A percentile compares a stretch with the other conserved stretches of the same genome.
Conservation (phyloP, 2,888 invertebrate species). For the Trilocha varians region DNA sequence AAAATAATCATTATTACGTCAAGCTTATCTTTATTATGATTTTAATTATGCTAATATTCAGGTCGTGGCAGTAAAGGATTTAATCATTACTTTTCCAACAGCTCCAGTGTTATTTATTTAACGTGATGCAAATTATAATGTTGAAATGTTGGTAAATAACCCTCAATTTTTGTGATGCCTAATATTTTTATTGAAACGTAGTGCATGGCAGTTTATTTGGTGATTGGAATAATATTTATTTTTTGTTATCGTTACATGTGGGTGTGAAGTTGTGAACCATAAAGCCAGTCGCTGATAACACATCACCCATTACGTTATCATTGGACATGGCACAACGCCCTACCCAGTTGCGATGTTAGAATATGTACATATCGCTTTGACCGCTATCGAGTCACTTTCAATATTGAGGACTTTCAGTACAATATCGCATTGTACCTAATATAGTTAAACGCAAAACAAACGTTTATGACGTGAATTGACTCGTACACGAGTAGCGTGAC, state of each 20-base stretch:
- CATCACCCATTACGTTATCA: conserved; percentile 19
- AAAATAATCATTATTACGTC: background rate
- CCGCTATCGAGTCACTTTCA: background rate
- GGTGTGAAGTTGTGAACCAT: conserved; percentile 25
- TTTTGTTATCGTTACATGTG: conserved; percentile 24
- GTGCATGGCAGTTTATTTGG: background rate
- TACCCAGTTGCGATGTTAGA: conserved; percentile 9
- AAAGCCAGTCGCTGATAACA: conserved; percentile 25
- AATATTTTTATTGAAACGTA: conserved; percentile 2
- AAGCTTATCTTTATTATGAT: background rate
- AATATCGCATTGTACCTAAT: no score
- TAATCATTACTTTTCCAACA: no score
- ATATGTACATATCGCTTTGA: background rate
- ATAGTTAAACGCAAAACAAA: no score
- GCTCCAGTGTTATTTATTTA: no score
- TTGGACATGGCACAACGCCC: conserved; percentile 13
- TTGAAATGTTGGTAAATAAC: no score
- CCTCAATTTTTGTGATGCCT: background rate
- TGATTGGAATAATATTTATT: background rate
- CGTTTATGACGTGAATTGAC: no score
- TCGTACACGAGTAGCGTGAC: no score
- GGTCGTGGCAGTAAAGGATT: no score
- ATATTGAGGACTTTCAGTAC: background rate
- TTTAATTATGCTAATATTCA: no score
- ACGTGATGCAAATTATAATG: no score